Evolutionary conservation across 1,140 invertebrate species (phyloP).

Genomic region (Bombus turneri): DNA sequence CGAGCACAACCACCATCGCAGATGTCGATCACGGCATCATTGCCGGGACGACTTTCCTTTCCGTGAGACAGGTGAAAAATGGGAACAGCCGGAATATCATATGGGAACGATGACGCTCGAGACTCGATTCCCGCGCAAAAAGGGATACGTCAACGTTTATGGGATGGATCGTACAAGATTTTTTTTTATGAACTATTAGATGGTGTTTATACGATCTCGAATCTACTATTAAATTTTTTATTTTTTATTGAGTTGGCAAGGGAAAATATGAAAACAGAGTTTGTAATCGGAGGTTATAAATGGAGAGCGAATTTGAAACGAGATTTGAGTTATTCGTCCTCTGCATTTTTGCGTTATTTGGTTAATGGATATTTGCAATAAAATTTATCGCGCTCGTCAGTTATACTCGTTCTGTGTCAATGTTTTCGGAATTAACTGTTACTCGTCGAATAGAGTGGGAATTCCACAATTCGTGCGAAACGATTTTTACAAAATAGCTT

Average conservation of each 20-base stretch:
- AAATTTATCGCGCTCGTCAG: background rate
- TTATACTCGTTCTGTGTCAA: background rate
- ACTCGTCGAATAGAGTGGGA: background rate
- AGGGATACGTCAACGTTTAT: background rate
- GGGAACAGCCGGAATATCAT: background rate
- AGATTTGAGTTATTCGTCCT: background rate
- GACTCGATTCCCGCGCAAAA: background rate
- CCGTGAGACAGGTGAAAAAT: conserved; percentile 15
- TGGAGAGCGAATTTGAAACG: background rate
- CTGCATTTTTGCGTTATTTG: background rate
- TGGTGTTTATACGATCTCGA: background rate
- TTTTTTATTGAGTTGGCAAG: background rate
- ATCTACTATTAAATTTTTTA: background rate
- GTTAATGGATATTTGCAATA: background rate
- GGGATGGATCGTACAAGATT: background rate
- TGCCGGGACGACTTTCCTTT: conserved; percentile 27
- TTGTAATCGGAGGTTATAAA: background rate
- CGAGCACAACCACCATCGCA: background rate
- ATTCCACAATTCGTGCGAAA: background rate
- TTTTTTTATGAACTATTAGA: background rate
- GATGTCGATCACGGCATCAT: conserved; percentile 1
- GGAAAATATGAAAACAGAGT: background rate
- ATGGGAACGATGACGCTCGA: background rate
- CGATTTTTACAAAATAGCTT: background rate
- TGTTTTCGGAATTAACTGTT: background rate